Evolutionary conservation across 2,113 vertebrate species (phyloP), one percentile per base, ranked within the genome.

Genomic region (Mormyrus iriodes): DNA sequence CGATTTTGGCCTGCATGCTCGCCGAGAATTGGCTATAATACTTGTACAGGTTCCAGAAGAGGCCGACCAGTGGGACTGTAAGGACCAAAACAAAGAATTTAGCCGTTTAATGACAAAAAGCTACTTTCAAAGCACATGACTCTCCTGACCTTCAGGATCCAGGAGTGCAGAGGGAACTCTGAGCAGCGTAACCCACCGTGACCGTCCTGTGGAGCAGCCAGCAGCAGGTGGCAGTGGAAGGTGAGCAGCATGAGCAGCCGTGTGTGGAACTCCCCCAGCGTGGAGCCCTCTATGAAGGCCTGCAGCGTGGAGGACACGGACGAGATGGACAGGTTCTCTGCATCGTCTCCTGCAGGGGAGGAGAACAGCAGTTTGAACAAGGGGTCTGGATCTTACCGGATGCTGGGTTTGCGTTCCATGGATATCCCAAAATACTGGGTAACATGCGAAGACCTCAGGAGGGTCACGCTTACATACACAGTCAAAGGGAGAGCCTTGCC

Each of bases 221-320:
- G 91, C 69, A 99, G 93, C 31, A 98, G 93, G 86, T 99, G 98
- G 93, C 98, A 99, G 93, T 99, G 98, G 95, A 99, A 99, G 93
- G 95, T 95, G 69, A 99, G 93, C 4, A 99, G 92, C 92, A 96
- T 96, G 49, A 93, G 89, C 88, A 99, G 96, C 7, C 98, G 97
- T 3, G 94, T 91, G 24, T 95, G 94, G 92, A 98, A 99, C 93
- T 98, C 95, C 69, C 97, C 98, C 91, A 99, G 93, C 0, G 95
- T 96, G 61, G 98, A 97, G 90, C 97, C 96, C 94, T 99, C 98
- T 90, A 99, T 95, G 92, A 99, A 99, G 90, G 97, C 96, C 94
- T 98, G 96, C 2, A 99, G 93, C 0, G 96, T 98, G 89, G 94
- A 96, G 65, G 97, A 93, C 92, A 99, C 90, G 0, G 94, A 94